Base-by-base conservation (phyloP, 2,797 vertebrate genomes). In the Percopsis omiscomaycus region DNA sequence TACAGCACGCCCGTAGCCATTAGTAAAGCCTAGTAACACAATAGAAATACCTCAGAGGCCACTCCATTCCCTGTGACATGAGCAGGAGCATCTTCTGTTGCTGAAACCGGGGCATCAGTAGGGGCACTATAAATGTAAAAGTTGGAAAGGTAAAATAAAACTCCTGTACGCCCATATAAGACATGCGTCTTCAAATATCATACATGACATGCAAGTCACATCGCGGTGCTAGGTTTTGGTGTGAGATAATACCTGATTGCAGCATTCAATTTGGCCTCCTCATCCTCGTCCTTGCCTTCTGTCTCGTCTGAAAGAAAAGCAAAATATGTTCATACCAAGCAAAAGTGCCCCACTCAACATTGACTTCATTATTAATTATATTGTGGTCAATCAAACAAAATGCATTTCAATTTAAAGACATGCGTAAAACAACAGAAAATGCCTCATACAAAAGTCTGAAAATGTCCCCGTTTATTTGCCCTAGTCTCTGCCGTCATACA, bases 261-360 rank as follows among this genome's bases (percentile, higher is more conserved):
- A 55, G 88, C 89, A 11, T 87, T 86, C 54, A 89, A 66, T 59
- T 93, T 93, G 55, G 93, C 93, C 76, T 96, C 97, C 53, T 97
- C 96, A 51, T 96, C 92, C 32, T 92, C 92, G 32, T 98, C 96
- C 79, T 94, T 96, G 81, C 93, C 92, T 72, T 98, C 97, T 42
- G 94, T 93, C 88, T 99, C 97, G 91, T 99, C 97, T 99, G 87
- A 42, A 88, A 69, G 47, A 56, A 73, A 65, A 66, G 76, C 78
- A 80, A 49, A 9, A 16, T 48, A 16, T 0, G 9, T 51, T 13
- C 4, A 37, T 13, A 15, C n/a, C 5, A 22, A 4, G 11, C 52
- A 10, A 28, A 12, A 29, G 49, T 54, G 28, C 22, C 22, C 22
- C 22, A 22, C 22, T 22, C 22, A 22, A 22, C 22, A 22, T 22